These are phyloP conservation scores for Seira musarum DNA, from an alignment of 2,888 invertebrate genomes.

Conservation along the genomic window DNA sequence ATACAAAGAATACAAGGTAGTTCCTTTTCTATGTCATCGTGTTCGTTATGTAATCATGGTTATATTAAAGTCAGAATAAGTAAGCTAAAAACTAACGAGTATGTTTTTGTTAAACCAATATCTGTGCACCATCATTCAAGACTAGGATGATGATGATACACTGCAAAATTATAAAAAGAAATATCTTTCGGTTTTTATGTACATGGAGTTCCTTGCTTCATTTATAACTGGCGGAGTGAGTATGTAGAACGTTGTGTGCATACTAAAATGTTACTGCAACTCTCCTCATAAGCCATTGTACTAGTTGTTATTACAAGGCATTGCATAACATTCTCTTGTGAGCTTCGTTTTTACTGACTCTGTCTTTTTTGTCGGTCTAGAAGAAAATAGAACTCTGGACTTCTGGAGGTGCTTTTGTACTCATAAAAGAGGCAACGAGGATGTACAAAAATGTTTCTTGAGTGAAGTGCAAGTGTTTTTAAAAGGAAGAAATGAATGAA, in stretches of 20 bases:
- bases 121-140: not conserved
- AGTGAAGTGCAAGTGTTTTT: not conserved
- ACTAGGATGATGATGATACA: too few species aligned
- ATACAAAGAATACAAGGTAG: too few species aligned
- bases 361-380: not conserved
- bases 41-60: too few species aligned
- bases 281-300: not conserved
- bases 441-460: not conserved
- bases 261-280: constrained; percentile 31
- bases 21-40: too few species aligned
- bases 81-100: too few species aligned
- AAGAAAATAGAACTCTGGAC: not conserved
- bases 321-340: constrained; percentile 6
- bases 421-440: not conserved
- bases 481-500: too few species aligned
- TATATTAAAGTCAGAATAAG: too few species aligned
- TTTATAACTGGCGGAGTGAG: constrained; percentile 47
- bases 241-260: constrained; percentile 44
- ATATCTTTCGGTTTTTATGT: not conserved
- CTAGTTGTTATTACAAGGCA: constrained; percentile 1
- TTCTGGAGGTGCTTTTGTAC: too few species aligned
- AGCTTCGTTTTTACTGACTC: constrained; percentile 2
- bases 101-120: not conserved
- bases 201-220: constrained; percentile 37
- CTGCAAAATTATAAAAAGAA: not conserved